Evolutionary conservation across 2,113 vertebrate species (phyloP).

Genomic region (Stomatorhinus ivindoensis): DNA sequence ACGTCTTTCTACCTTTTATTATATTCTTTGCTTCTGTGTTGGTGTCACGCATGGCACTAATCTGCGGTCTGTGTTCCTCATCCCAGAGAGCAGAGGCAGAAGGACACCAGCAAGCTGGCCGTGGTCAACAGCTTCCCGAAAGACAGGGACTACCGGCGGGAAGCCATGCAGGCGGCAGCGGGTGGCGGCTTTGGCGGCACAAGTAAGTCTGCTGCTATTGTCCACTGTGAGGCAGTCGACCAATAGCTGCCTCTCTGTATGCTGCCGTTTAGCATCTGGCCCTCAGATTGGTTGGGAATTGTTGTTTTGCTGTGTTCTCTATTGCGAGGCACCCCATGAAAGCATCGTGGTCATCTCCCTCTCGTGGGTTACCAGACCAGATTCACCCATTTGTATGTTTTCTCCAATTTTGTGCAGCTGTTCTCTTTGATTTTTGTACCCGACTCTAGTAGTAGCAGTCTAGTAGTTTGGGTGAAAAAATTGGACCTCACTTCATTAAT

Average conservation of each 20-base stretch:
- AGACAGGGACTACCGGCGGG: conserved; percentile 98
- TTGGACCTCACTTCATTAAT: not conserved
- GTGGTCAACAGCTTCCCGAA: conserved; percentile 91
- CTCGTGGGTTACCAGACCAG: not conserved
- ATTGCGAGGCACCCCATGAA: not conserved
- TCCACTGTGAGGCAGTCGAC: not conserved
- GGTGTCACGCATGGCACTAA: no score
- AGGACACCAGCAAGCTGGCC: conserved; percentile 85
- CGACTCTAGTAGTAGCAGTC: no score
- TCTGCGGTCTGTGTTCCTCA: not conserved
- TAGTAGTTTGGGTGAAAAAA: not conserved
- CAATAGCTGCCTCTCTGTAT: not conserved
- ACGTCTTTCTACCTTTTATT: not conserved
- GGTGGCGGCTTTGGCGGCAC: conserved; percentile 69
- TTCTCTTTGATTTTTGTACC: not conserved
- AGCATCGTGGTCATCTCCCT: not conserved
- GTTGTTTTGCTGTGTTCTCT: not conserved
- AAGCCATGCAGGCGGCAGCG: conserved; percentile 91
- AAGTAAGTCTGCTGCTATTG: conserved; percentile 63
- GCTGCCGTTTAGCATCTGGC: not conserved
- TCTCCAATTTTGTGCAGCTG: not conserved
- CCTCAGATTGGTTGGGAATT: not conserved
- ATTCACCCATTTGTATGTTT: not conserved
- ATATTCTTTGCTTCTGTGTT: not conserved
- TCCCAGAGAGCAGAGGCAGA: conserved; percentile 89